These are phyloP conservation scores for Protomyctophum bolini DNA, from an alignment of 2,113 vertebrate species.

Conservation along the genomic window DNA sequence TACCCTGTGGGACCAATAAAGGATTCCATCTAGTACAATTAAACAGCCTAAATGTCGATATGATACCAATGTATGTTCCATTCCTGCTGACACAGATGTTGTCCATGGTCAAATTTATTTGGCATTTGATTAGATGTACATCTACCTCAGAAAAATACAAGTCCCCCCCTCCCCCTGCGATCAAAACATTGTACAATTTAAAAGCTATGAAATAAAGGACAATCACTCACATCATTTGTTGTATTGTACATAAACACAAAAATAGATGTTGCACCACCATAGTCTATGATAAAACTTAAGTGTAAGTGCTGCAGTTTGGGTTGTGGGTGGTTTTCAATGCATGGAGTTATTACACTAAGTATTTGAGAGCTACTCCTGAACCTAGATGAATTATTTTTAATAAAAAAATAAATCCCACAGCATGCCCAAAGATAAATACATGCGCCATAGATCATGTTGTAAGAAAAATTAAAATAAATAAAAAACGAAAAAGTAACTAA, in stretches of 20 bases:
- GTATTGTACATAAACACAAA: conserved; percentile 63
- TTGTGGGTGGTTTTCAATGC: conserved; percentile 10
- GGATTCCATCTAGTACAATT: neutral
- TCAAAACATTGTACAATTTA: conserved; percentile 67
- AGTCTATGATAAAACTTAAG: conserved; percentile 57
- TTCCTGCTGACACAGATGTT: conserved; percentile 44
- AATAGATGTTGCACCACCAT: conserved; percentile 64
- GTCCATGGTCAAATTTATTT: conserved; percentile 92
- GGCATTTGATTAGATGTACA: conserved; percentile 95
- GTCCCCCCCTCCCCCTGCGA: conserved; percentile 67
- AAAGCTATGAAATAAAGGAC: conserved; percentile 80
- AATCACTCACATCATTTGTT: conserved; percentile 70
- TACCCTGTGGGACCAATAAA: neutral
- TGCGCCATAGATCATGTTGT: conserved; percentile 51
- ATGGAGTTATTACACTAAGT: conserved; percentile 28
- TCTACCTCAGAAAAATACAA: conserved; percentile 82
- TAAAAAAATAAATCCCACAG: conserved; percentile 25
- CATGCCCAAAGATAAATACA: conserved; percentile 69
- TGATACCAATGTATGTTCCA: conserved; percentile 1
- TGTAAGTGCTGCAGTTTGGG: conserved; percentile 39
- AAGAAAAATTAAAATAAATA: conserved; percentile 23
- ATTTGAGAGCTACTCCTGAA: conserved; percentile 38
- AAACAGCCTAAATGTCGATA: conserved; percentile 14
- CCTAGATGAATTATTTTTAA: conserved; percentile 23
- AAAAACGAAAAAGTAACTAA: neutral